phyloP scores from a whole-genome alignment of 2,888 invertebrate species.

The Drosophila picticornis region DNA sequence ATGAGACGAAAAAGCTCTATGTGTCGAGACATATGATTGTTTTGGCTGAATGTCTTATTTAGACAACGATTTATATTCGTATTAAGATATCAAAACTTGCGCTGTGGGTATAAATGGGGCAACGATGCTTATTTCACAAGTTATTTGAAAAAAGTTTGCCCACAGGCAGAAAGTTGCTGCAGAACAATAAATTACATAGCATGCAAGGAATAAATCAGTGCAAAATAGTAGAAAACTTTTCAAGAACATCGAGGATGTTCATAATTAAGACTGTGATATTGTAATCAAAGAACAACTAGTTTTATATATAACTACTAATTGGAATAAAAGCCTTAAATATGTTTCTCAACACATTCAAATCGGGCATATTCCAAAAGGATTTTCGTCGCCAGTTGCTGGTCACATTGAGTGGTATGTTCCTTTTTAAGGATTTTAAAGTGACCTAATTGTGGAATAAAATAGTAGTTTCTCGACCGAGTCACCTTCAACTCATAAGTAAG shows the following conservation, averaged over 20 bases:
- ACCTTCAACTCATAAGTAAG: background rate
- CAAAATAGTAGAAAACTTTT: slow-evolving; percentile 31
- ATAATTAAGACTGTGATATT: slow-evolving; percentile 56
- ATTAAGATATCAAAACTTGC: slow-evolving; percentile 17
- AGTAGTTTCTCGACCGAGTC: background rate
- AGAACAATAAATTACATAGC: slow-evolving; percentile 29
- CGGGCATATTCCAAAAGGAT: slow-evolving; percentile 67
- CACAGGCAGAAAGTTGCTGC: background rate
- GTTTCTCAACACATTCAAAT: slow-evolving; percentile 53
- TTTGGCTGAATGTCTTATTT: slow-evolving; percentile 52
- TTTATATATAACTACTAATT: background rate
- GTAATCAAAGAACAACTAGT: slow-evolving; percentile 4
- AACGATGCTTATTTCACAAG: slow-evolving; percentile 43
- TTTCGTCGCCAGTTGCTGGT: slow-evolving; percentile 73
- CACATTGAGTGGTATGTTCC: slow-evolving; percentile 72
- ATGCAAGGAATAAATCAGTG: slow-evolving; percentile 56
- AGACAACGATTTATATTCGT: slow-evolving; percentile 57
- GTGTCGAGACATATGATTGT: background rate
- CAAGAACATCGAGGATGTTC: slow-evolving; percentile 11
- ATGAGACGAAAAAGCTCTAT: background rate
- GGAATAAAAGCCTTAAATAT: slow-evolving; percentile 31
- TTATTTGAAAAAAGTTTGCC: slow-evolving; percentile 30
- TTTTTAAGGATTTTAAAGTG: background rate
- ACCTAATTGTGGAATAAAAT: background rate
- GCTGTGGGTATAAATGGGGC: slow-evolving; percentile 50